Evolutionary conservation across 1,140 invertebrate species (phyloP).

Genomic region (Calliphora vicina): DNA sequence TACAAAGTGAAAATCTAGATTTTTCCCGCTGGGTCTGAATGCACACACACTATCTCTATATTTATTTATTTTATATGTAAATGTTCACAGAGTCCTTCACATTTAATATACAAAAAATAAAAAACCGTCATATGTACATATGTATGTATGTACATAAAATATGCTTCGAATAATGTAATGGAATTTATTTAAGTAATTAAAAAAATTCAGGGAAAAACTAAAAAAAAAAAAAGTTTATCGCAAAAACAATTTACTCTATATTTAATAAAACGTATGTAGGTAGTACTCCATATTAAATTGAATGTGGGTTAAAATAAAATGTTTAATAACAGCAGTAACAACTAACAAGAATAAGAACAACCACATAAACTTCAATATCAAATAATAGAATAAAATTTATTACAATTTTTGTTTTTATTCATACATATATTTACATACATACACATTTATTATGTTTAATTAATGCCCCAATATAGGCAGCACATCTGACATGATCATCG

Average conservation of each 20-base stretch:
- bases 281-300: background rate
- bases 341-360: background rate
- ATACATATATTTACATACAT: too few species aligned
- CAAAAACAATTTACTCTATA: slow-evolving; percentile 21
- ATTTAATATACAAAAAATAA: background rate
- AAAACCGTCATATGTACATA: background rate
- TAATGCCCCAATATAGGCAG: background rate
- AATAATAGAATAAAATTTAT: background rate
- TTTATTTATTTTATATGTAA: slow-evolving; percentile 22
- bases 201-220: background rate
- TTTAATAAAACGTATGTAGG: background rate
- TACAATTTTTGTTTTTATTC: background rate
- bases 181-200: slow-evolving; percentile 23
- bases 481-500: background rate
- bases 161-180: background rate
- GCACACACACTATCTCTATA: too few species aligned
- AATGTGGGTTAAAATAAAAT: slow-evolving; percentile 7
- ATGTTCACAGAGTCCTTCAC: background rate
- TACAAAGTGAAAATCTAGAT: too few species aligned
- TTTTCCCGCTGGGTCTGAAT: too few species aligned
- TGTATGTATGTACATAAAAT: background rate
- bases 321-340: too few species aligned
- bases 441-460: background rate
- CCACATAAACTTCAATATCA: too few species aligned
- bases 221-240: background rate